These are phyloP conservation scores for Salvelinus alpinus DNA, from an alignment of 2,113 vertebrate genomes.

Conservation along the genomic window DNA sequence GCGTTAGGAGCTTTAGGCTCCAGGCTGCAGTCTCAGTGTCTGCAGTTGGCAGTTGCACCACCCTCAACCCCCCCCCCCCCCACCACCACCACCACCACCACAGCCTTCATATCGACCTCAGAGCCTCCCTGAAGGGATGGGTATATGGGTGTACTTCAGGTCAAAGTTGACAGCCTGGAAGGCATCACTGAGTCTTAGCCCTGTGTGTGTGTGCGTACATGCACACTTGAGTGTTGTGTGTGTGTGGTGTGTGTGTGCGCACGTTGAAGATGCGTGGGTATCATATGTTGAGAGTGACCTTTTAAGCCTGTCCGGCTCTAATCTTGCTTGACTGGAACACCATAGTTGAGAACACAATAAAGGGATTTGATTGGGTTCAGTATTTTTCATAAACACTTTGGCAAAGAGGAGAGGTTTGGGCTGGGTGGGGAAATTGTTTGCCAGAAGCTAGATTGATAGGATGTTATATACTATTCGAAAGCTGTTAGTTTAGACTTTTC, in stretches of 20 bases:
- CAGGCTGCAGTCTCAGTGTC: constrained; percentile 27
- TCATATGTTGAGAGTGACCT: constrained; percentile 22
- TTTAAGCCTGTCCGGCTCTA: constrained; percentile 39
- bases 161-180: constrained; percentile 2
- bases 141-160: too few relatives aligned
- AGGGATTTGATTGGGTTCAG: constrained; percentile 47
- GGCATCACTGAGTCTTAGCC: constrained; percentile 25
- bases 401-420: constrained; percentile 15
- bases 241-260: too few relatives aligned
- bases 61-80: not conserved
- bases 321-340: constrained; percentile 34
- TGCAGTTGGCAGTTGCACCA: constrained; percentile 14
- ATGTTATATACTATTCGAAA: not conserved
- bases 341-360: constrained; percentile 50
- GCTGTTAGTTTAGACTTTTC: not conserved
- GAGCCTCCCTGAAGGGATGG: not conserved
- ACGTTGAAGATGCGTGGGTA: not conserved
- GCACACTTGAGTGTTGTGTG: too few relatives aligned
- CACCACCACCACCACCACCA: not conserved
- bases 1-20: constrained; percentile 44
- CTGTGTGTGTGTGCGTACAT: too few relatives aligned
- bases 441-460: not conserved
- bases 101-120: not conserved
- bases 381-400: constrained; percentile 36
- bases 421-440: constrained; percentile 12